Conservation (phyloP, 2,888 invertebrate species). For the Thalpophila matura region DNA sequence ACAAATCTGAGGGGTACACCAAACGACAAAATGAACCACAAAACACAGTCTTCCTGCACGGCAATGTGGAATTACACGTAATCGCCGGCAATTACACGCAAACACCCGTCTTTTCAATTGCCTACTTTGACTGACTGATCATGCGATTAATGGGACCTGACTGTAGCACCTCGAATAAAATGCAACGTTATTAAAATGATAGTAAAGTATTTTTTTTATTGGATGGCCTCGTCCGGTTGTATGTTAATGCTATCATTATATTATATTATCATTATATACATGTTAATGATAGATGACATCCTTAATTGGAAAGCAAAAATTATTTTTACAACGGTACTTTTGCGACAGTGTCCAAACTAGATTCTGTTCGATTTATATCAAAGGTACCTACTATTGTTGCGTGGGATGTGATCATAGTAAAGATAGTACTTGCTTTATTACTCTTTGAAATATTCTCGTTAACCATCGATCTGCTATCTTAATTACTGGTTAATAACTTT, state of each 20-base stretch:
- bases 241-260: slow-evolving; percentile 56
- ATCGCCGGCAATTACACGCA: slow-evolving; percentile 56
- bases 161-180: not conserved
- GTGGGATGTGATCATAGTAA: slow-evolving; percentile 19
- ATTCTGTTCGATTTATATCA: not conserved
- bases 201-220: slow-evolving; percentile 25
- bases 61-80: slow-evolving; percentile 40
- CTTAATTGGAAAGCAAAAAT: slow-evolving; percentile 63
- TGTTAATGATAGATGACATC: slow-evolving; percentile 59
- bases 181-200: not conserved
- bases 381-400: not conserved
- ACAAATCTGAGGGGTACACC: slow-evolving; percentile 1
- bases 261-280: too few species aligned
- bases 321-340: slow-evolving; percentile 60
- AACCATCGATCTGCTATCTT: slow-evolving; percentile 41
- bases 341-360: slow-evolving; percentile 29
- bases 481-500: slow-evolving; percentile 20
- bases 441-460: slow-evolving; percentile 21
- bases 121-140: slow-evolving; percentile 49
- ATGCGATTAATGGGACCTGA: slow-evolving; percentile 53
- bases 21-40: slow-evolving; percentile 18
- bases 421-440: slow-evolving; percentile 22
- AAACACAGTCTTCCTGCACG: slow-evolving; percentile 48
- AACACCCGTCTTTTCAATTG: slow-evolving; percentile 50
- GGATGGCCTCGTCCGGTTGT: slow-evolving; percentile 13